phyloP scores from a whole-genome alignment of 1,140 invertebrate species.

The Magallana gigas region DNA sequence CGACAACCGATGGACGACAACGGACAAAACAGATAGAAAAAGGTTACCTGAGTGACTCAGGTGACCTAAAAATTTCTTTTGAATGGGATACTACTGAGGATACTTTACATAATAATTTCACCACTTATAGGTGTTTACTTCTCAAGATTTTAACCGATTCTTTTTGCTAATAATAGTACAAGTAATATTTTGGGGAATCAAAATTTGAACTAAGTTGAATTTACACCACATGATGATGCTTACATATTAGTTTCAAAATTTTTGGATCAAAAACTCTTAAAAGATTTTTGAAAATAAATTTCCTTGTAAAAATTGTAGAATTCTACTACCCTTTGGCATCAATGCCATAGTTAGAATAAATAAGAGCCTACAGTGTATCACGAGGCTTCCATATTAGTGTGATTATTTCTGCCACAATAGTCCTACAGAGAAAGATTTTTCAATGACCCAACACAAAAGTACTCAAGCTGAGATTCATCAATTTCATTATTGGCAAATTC shows the following conservation, averaged over 20 bases:
- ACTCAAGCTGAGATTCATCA: conserved; percentile 15
- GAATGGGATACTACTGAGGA: conserved; percentile 14
- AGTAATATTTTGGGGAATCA: conserved; percentile 16
- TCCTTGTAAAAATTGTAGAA: conserved; percentile 16
- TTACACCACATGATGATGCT: background rate
- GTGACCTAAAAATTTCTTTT: conserved; percentile 16
- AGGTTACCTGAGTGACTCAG: background rate
- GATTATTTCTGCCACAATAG: conserved; percentile 15
- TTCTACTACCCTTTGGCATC: conserved; percentile 14
- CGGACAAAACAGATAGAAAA: background rate
- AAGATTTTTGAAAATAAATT: conserved; percentile 17
- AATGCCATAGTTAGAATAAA: conserved; percentile 16
- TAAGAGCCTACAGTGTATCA: conserved; percentile 15
- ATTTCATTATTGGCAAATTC: conserved; percentile 16
- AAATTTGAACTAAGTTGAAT: conserved; percentile 16
- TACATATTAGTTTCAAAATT: conserved; percentile 17
- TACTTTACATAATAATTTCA: conserved; percentile 17
- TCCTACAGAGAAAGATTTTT: conserved; percentile 16
- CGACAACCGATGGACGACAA: conserved; percentile 13
- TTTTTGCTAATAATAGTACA: conserved; percentile 16
- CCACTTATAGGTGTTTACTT: conserved; percentile 8
- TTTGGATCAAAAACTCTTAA: conserved; percentile 4
- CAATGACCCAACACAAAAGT: conserved; percentile 10
- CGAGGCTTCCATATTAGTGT: background rate
- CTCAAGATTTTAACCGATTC: conserved; percentile 15